Evolutionary conservation across 2,113 vertebrate genomes (phyloP), one percentile per base, ranked within the genome.

Genomic region (Petrocephalus microphthalmus): DNA sequence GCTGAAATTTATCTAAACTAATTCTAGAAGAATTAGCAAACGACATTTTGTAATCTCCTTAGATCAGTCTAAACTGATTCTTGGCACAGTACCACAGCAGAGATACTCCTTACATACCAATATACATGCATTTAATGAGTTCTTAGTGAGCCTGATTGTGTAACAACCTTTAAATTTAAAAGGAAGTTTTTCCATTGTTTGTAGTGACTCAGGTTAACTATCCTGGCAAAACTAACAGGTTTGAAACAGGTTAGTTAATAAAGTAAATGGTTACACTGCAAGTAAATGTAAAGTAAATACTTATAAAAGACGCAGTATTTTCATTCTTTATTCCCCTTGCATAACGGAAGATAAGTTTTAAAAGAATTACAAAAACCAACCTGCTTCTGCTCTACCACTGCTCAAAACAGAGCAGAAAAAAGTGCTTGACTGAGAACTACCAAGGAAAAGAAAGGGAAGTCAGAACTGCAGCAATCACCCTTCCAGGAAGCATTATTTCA

Each of bases 401-500:
- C 20, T n/a, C 45, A 49, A 84, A 84, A 84, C 8, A 29, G 42
- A 45, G 17, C 37, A 49, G 81, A 37, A n/a, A 47, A 47, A 45
- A 29, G 25, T 5, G 10, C 60, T 49, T 8, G 10, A 22, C 7
- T 83, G 82, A n/a, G 47, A 49, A 47, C 45, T 52, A 37, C 71
- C 29, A 78, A 78, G 71, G 2, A 49, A 82, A 33, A 45, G 67
- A 56, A 33, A 42, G 71, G 78, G 25, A 22, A 29, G 53, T 29
- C 25, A 78, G 47, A 25, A 29, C 25, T 47, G 29, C 60, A 15
- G 29, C 37, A 19, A 29, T 17, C n/a, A 25, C 67, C 71, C 19
- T 88, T 51, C 87, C 87, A 82, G 67, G 67, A 88, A 88, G 51
- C 87, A 56, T 37, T 54, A 74, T 88, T 71, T 56, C 7, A 53